phyloP scores from a whole-genome alignment of 1,140 invertebrate genomes.

The Lepidurus arcticus region DNA sequence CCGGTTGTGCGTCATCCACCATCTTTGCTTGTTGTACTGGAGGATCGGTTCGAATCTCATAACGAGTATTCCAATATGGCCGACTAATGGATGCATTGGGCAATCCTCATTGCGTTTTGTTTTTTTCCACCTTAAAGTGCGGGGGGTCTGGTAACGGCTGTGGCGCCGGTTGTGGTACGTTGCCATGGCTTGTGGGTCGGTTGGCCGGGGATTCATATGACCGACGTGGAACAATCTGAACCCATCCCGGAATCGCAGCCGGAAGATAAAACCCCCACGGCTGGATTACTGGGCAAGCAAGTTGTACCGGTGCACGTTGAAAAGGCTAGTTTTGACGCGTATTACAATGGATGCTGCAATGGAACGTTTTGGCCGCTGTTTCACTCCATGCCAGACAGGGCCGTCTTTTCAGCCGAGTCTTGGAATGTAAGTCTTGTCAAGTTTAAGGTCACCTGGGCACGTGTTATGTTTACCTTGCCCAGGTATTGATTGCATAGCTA shows the following conservation, averaged over 20 bases:
- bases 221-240: conserved; percentile 49
- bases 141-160: conserved; percentile 80
- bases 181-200: conserved; percentile 81
- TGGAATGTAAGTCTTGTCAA: conserved; percentile 54
- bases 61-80: background rate
- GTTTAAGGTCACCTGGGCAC: background rate
- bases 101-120: background rate
- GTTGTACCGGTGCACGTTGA: conserved; percentile 73
- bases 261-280: conserved; percentile 73
- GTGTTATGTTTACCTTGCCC: background rate
- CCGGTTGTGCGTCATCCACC: too few species aligned
- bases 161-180: conserved; percentile 78
- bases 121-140: conserved; percentile 47
- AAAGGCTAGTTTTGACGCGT: conserved; percentile 67
- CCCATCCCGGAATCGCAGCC: conserved; percentile 78
- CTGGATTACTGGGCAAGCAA: conserved; percentile 71
- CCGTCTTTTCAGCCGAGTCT: conserved; percentile 68
- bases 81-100: background rate
- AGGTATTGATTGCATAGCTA: background rate
- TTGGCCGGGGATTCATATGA: conserved; percentile 76
- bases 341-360: conserved; percentile 89
- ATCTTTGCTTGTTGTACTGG: too few species aligned
- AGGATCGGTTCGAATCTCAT: background rate
- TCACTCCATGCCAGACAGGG: conserved; percentile 79
- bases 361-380: conserved; percentile 87